phyloP scores from a whole-genome alignment of 1,140 invertebrate species.

The Coptotermes formosanus region DNA sequence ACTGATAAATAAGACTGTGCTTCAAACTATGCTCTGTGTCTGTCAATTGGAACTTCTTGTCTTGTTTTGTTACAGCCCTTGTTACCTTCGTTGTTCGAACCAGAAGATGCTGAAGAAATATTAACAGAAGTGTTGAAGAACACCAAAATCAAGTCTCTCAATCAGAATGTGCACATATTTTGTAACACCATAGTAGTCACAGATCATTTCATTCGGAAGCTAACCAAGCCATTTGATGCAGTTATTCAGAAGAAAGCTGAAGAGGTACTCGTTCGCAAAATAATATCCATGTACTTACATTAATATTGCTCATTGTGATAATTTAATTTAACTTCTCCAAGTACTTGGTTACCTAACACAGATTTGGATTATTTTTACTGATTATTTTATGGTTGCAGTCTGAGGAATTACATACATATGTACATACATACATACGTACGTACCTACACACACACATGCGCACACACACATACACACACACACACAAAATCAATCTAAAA shows the following conservation, averaged over 20 bases:
- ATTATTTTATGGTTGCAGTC: too few species aligned
- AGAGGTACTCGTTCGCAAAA: conserved; percentile 44
- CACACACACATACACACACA: too few species aligned
- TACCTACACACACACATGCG: too few species aligned
- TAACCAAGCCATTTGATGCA: conserved; percentile 65
- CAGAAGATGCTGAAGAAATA: conserved; percentile 72
- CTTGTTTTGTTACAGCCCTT: conserved; percentile 51
- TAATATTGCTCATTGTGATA: background rate
- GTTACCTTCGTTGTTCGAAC: conserved; percentile 76
- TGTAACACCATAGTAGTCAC: conserved; percentile 55
- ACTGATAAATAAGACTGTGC: background rate
- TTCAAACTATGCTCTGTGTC: too few species aligned
- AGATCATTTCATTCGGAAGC: conserved; percentile 64
- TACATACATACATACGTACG: too few species aligned
- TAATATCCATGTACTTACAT: background rate
- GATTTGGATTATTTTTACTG: too few species aligned
- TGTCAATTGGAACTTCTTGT: too few species aligned
- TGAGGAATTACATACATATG: too few species aligned
- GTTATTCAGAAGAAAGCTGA: conserved; percentile 72
- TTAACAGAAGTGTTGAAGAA: conserved; percentile 63
- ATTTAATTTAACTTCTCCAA: too few species aligned
- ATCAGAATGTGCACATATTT: conserved; percentile 42
- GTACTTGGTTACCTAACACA: too few species aligned
- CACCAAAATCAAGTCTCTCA: conserved; percentile 40
- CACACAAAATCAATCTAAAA: too few species aligned